Conservation (phyloP, 2,797 vertebrate genomes). For the Tolypeutes matacus region DNA sequence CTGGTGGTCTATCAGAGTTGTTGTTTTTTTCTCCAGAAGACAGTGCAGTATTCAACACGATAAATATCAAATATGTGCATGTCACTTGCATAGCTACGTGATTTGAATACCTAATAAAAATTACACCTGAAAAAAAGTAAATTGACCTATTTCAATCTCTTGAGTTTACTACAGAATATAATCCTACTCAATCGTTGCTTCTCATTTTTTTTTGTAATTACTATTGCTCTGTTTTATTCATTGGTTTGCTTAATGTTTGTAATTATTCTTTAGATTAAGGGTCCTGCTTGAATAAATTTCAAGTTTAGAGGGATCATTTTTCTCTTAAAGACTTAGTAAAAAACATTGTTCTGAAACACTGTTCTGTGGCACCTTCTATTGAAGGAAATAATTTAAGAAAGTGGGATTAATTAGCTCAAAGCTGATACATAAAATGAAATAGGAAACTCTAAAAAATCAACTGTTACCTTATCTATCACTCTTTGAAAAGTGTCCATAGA, state of each 20-base stretch:
- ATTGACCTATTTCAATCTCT: background rate
- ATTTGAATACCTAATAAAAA: background rate
- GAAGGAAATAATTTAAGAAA: background rate
- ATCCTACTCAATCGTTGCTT: background rate
- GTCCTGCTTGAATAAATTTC: background rate
- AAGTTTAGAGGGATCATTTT: background rate
- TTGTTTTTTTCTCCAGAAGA: background rate
- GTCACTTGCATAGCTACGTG: background rate
- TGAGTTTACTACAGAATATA: background rate
- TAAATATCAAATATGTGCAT: background rate
- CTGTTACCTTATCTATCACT: background rate
- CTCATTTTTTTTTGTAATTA: background rate
- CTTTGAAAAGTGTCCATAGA: background rate
- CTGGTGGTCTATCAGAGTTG: too few species aligned
- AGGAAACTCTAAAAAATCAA: background rate
- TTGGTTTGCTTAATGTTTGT: conserved; percentile 21
- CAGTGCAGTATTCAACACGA: background rate
- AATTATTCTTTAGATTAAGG: background rate
- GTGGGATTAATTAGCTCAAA: background rate
- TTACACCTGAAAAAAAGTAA: background rate
- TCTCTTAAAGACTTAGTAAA: background rate
- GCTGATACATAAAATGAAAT: background rate
- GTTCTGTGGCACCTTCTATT: background rate
- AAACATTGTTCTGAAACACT: background rate
- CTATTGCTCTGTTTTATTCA: background rate